These are phyloP conservation scores for Zonitis immaculata DNA, from an alignment of 2,888 invertebrate genomes.

Conservation along the genomic window DNA sequence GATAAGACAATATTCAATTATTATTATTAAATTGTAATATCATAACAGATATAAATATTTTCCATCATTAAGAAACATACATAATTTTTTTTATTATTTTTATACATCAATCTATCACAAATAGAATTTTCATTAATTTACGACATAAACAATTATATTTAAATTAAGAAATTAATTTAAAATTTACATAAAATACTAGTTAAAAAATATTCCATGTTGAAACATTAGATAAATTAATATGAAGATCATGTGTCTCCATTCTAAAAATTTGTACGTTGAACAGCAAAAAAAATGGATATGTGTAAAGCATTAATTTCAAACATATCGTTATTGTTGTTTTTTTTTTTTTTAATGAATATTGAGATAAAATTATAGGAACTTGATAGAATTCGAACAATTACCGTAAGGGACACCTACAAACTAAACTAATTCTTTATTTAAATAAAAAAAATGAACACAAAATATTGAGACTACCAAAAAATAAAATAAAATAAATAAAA, in stretches of 20 bases:
- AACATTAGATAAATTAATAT: constrained; percentile 15
- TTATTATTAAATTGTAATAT: constrained; percentile 25
- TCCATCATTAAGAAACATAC: constrained; percentile 39
- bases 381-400: constrained; percentile 27
- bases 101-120: constrained; percentile 43
- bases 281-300: constrained; percentile 14
- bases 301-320: constrained; percentile 7
- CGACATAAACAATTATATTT: constrained; percentile 31
- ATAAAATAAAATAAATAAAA: neutral
- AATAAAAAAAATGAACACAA: constrained; percentile 15
- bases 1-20: no score
- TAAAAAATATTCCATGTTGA: constrained; percentile 4
- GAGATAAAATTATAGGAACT: constrained; percentile 18
- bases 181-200: constrained; percentile 11
- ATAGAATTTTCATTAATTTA: constrained; percentile 36
- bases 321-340: no score
- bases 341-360: no score
- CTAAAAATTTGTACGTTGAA: constrained; percentile 16
- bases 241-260: constrained; percentile 1
- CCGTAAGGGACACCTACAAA: constrained; percentile 27
- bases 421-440: neutral
- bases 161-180: constrained; percentile 29
- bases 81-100: constrained; percentile 27
- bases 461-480: neutral
- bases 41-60: constrained; percentile 35